Conservation (phyloP, 1,140 invertebrate species). For the Lamellibrachia luymesi region DNA sequence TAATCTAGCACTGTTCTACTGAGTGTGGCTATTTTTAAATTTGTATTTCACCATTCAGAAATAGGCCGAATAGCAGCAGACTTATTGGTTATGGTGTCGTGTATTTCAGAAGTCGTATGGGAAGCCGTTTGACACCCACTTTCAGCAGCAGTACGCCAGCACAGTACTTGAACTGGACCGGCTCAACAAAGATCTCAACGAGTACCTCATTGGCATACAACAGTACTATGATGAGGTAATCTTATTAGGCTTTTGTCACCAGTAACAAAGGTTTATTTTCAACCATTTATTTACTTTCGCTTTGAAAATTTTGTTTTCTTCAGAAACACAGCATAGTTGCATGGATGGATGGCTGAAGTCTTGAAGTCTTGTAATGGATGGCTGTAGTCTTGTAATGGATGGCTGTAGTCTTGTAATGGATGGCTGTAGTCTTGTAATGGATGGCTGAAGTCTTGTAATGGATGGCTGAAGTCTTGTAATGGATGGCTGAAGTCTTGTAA, state of each 20-base stretch:
- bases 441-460: neutral
- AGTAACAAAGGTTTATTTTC: neutral
- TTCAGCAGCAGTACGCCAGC: constrained; percentile 83
- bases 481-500: too few species aligned
- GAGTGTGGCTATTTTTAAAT: too few species aligned
- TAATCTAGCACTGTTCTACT: too few species aligned
- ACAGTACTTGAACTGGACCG: constrained; percentile 87
- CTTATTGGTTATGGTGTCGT: neutral
- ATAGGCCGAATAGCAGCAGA: too few species aligned
- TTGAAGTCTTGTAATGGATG: too few species aligned
- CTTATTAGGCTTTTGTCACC: neutral
- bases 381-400: too few species aligned
- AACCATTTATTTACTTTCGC: neutral
- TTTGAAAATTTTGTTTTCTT: too few species aligned
- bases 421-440: neutral
- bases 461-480: neutral
- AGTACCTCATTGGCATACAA: constrained; percentile 82
- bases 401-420: too few species aligned
- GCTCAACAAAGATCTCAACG: constrained; percentile 84
- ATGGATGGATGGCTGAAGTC: too few species aligned
- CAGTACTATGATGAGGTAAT: constrained; percentile 74
- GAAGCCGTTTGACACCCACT: constrained; percentile 74
- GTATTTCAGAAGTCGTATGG: constrained; percentile 68
- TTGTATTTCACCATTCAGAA: too few species aligned
- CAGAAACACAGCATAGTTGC: too few species aligned